phyloP scores from a whole-genome alignment of 35 echinoderm and acorn worm genomes.

The Strongylocentrotus purpuratus region DNA sequence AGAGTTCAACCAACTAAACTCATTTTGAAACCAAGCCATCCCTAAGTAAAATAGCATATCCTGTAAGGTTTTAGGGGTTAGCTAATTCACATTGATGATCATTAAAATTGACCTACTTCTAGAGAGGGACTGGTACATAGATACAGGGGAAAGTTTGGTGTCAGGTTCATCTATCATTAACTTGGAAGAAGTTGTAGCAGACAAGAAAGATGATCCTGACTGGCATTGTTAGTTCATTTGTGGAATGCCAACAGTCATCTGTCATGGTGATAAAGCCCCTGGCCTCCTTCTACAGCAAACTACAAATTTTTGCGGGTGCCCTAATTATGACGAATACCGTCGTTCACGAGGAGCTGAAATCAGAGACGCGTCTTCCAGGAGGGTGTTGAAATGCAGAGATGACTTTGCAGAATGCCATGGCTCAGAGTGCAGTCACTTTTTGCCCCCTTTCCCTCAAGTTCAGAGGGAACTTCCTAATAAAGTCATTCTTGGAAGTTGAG shows the following conservation, averaged over 20 bases:
- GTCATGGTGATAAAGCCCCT: not conserved
- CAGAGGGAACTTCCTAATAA: constrained; percentile 1
- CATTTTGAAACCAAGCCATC: not conserved
- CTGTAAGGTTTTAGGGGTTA: not conserved
- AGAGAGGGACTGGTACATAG: not conserved
- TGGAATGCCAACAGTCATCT: not conserved
- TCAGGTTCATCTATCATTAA: not conserved
- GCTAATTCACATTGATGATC: not conserved
- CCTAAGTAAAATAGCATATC: not conserved
- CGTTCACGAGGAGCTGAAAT: not conserved
- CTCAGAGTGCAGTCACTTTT: not conserved
- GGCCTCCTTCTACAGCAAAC: not conserved
- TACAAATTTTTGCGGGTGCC: not conserved
- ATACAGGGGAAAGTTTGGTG: not conserved
- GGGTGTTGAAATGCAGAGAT: not conserved
- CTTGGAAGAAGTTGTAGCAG: not conserved
- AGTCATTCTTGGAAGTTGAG: not conserved
- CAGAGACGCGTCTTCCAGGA: not conserved
- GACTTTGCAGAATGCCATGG: not conserved
- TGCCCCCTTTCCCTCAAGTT: not conserved
- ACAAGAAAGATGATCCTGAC: constrained; percentile 9
- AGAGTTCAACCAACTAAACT: not conserved
- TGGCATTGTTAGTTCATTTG: not conserved
- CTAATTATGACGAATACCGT: not conserved
- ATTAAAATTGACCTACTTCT: constrained; percentile 2